A percentile compares a stretch with the other conserved stretches of the same genome.
These are phyloP conservation scores for Calliopum simillimum DNA, from an alignment of 2,888 invertebrate species.

Conservation along the genomic window DNA sequence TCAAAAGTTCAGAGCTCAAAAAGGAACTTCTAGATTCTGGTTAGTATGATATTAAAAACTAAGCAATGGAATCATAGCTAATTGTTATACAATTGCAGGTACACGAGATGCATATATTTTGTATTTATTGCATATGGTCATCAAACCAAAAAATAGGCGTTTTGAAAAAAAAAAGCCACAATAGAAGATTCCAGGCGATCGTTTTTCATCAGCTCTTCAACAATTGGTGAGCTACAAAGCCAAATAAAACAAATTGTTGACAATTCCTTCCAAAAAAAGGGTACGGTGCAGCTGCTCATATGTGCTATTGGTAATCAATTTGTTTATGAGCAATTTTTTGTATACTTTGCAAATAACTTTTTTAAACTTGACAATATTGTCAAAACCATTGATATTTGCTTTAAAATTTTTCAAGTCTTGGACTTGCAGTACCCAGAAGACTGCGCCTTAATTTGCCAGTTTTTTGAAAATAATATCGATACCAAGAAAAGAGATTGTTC, in stretches of 20 bases:
- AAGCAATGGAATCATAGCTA: neutral
- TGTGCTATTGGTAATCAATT: neutral
- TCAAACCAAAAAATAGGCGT: neutral
- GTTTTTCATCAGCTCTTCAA: neutral
- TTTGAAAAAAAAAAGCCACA: neutral
- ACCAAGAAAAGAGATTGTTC: neutral
- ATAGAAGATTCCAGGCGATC: neutral
- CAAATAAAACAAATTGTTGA: neutral
- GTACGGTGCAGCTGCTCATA: neutral
- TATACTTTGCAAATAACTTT: slow-evolving; percentile 5
- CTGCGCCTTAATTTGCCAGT: neutral
- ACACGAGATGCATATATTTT: neutral
- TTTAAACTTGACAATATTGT: neutral
- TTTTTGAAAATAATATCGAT: neutral
- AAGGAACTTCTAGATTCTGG: neutral
- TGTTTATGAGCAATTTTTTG: neutral
- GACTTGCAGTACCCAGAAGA: neutral
- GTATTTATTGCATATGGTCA: neutral
- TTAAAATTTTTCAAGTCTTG: neutral
- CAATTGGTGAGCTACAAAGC: neutral
- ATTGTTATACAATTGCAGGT: neutral
- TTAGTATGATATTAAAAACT: neutral
- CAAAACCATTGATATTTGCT: neutral
- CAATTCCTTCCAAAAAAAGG: neutral
- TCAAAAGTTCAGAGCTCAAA: neutral